Conservation (phyloP, 2,113 vertebrate genomes). For the Siniperca chuatsi region DNA sequence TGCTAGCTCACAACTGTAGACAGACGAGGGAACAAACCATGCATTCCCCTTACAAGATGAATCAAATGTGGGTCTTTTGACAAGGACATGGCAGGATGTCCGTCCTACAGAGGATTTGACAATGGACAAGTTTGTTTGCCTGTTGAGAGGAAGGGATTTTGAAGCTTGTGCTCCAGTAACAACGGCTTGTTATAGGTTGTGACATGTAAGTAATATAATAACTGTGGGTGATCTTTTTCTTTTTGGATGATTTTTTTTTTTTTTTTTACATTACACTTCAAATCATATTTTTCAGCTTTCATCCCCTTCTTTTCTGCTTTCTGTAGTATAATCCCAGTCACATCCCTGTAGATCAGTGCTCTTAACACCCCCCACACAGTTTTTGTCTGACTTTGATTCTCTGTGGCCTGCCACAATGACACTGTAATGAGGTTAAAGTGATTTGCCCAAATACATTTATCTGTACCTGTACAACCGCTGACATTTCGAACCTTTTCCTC, state of each 20-base stretch:
- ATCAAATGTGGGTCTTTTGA: slow-evolving; percentile 38
- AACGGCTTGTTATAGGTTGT: slow-evolving; percentile 6
- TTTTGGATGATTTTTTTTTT: not conserved
- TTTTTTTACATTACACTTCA: not conserved
- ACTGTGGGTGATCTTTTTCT: not conserved
- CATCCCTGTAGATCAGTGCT: not conserved
- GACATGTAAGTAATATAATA: slow-evolving; percentile 17
- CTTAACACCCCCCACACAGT: not conserved
- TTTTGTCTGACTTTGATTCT: slow-evolving; percentile 28
- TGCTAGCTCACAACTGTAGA: slow-evolving; percentile 27
- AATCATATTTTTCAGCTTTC: slow-evolving; percentile 15
- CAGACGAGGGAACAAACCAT: slow-evolving; percentile 46
- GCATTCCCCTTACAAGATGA: not conserved
- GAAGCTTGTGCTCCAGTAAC: slow-evolving; percentile 22
- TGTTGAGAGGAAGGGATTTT: slow-evolving; percentile 47
- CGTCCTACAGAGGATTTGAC: slow-evolving; percentile 47
- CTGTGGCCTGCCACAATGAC: not conserved
- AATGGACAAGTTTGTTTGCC: slow-evolving; percentile 52
- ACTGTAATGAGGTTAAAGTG: slow-evolving; percentile 51
- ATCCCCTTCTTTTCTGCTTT: not conserved
- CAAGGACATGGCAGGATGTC: slow-evolving; percentile 62
- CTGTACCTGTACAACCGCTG: slow-evolving; percentile 20
- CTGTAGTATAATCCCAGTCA: slow-evolving; percentile 22
- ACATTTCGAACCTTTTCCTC: slow-evolving; percentile 12
- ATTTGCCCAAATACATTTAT: slow-evolving; percentile 45